Base-by-base conservation (phyloP, 2,888 invertebrate species). In the Platycnemis pennipes region DNA sequence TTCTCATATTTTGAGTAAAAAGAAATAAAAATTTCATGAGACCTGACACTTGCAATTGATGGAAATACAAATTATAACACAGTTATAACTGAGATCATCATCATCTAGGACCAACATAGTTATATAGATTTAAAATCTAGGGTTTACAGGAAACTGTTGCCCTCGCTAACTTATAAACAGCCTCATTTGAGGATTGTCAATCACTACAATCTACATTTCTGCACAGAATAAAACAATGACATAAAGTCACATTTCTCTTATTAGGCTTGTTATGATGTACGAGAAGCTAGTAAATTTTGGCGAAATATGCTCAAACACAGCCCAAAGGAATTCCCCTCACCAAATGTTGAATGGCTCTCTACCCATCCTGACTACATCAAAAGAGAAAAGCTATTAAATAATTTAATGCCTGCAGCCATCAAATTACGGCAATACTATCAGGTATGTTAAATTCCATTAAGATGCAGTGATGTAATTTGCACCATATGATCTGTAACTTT, bases 231-330 rank as follows among this genome's bases (percentile, higher is more conserved):
- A 49, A 49, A 16, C 19, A 1, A 49, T 49, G 4, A 49, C 49
- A 1, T 0, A 49, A 19, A 0, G 19, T 49, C 19, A 49, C 63
- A 63, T 63, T 63, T 26, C 19, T n/a, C 19, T 63, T 37, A 37
- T 37, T 16, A 77, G 77, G 77, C 77, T 77, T 77, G 77, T 37
- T 77, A 11, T 77, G 77, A 77, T 37, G 77, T 77, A 0, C 4
- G 77, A 77, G 77, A 77, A 37, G 31, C 77, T 1, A 77, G 77
- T 26, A 77, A 77, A 77, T 77, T 77, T 77, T 77, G 77, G 77
- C 31, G 13, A 37, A 37, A 77, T 26, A 77, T 77, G 77, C 31
- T 77, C 8, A 37, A 77, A 37, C 22, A 77, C 31, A 77, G 13
- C 11, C 11, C 26, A 13, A 77, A 77, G 77, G 77, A 77, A 11